These are phyloP conservation scores for Cromileptes altivelis DNA, from an alignment of 2,113 vertebrate species.

Conservation along the genomic window DNA sequence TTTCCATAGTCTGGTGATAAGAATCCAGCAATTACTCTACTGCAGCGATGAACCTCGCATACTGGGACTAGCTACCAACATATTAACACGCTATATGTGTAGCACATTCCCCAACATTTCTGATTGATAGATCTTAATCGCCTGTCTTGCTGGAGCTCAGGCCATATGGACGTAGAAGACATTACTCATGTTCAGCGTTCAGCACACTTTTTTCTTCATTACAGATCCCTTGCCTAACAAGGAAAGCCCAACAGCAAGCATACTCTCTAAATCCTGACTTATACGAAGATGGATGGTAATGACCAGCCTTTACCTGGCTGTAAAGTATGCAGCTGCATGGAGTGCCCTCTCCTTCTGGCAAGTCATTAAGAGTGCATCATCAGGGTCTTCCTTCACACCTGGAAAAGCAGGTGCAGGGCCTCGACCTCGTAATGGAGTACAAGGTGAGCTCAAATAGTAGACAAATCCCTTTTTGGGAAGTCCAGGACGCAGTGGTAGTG, in stretches of 20 bases:
- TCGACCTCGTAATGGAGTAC: constrained; percentile 68
- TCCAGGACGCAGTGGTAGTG: constrained; percentile 3
- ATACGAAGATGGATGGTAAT: constrained; percentile 74
- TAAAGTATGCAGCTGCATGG: constrained; percentile 70
- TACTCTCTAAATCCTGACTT: constrained; percentile 46
- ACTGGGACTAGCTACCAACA: constrained; percentile 18
- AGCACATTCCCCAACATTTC: constrained; percentile 11
- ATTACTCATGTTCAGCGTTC: constrained; percentile 36
- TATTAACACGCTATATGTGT: constrained; percentile 34
- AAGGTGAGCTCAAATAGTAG: constrained; percentile 68
- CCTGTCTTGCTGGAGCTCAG: constrained; percentile 33
- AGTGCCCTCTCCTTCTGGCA: constrained; percentile 70
- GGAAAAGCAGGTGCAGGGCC: constrained; percentile 78
- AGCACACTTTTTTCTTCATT: constrained; percentile 39
- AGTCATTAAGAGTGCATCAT: constrained; percentile 77
- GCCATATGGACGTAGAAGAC: not conserved
- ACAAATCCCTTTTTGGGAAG: constrained; percentile 45
- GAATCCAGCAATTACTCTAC: constrained; percentile 35
- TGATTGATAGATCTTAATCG: constrained; percentile 42
- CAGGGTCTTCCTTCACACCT: constrained; percentile 75
- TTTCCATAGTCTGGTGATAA: constrained; percentile 31
- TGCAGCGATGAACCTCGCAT: constrained; percentile 16
- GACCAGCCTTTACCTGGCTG: constrained; percentile 48
- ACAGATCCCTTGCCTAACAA: constrained; percentile 8
- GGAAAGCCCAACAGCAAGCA: constrained; percentile 35